A percentile compares a stretch with the other conserved stretches of the same genome.
Conservation (phyloP, 92 coral and sea anemone genomes). For the Phymanthus crucifer region DNA sequence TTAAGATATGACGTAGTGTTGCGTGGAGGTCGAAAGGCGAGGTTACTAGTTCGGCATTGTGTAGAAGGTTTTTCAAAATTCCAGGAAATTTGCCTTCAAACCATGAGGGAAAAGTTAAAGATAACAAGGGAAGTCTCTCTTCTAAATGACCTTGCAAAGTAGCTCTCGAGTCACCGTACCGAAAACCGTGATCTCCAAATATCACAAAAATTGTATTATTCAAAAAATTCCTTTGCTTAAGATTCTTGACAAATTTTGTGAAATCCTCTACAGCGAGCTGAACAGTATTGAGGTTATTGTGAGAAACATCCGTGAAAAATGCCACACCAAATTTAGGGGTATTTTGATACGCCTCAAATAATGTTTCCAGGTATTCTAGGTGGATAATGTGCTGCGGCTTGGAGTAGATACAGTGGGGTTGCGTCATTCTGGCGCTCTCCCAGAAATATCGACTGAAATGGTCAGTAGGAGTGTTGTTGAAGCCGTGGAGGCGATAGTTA, state of each 20-base stretch:
- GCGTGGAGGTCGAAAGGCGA: slow-evolving; percentile 92
- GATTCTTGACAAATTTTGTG: slow-evolving; percentile 50
- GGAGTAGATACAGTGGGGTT: slow-evolving; percentile 65
- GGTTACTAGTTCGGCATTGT: slow-evolving; percentile 64
- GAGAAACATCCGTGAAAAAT: slow-evolving; percentile 71
- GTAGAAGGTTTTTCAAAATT: slow-evolving; percentile 38
- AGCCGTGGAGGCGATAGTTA: slow-evolving; percentile 83
- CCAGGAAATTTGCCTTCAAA: slow-evolving; percentile 47
- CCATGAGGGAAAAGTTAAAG: slow-evolving; percentile 80
- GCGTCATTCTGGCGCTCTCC: slow-evolving; percentile 71
- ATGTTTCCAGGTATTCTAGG: slow-evolving; percentile 81
- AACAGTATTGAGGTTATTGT: slow-evolving; percentile 54
- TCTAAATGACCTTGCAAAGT: slow-evolving; percentile 86
- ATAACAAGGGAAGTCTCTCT: slow-evolving; percentile 86
- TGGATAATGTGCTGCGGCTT: slow-evolving; percentile 83
- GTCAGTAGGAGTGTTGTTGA: slow-evolving; percentile 86
- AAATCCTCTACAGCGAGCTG: slow-evolving; percentile 54
- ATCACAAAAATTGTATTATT: slow-evolving; percentile 74
- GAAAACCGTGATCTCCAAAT: slow-evolving; percentile 87
- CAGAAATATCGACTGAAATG: slow-evolving; percentile 85
- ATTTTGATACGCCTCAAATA: slow-evolving; percentile 69
- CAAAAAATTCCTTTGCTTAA: slow-evolving; percentile 51
- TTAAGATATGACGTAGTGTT: slow-evolving; percentile 72
- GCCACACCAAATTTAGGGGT: slow-evolving; percentile 84
- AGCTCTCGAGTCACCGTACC: slow-evolving; percentile 75